A percentile compares a stretch with the other conserved stretches of the same genome.
phyloP scores from a whole-genome alignment of 2,888 invertebrate species.

The Pyrrhopygopsis socrates region DNA sequence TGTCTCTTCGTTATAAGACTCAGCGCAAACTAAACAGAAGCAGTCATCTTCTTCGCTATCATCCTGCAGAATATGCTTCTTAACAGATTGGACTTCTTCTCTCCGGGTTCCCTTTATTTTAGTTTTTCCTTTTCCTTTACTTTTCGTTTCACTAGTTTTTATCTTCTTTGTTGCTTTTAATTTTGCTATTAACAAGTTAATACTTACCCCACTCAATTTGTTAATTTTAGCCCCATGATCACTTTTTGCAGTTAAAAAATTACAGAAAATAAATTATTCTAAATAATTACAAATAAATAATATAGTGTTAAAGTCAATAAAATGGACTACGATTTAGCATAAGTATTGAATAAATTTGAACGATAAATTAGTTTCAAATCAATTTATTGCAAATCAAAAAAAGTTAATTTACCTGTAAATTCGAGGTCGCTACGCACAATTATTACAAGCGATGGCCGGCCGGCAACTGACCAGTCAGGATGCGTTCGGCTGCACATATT shows the following conservation, averaged over 20 bases:
- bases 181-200: too few species aligned
- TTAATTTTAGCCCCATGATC: too few species aligned
- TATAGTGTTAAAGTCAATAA: too few species aligned
- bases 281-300: background rate
- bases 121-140: slow-evolving; percentile 27
- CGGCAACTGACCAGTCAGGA: background rate
- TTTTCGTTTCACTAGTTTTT: slow-evolving; percentile 42
- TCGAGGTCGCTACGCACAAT: background rate
- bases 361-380: too few species aligned
- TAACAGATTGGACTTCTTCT: slow-evolving; percentile 23
- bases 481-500: background rate
- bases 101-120: slow-evolving; percentile 6
- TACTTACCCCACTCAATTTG: too few species aligned
- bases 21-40: slow-evolving; percentile 24
- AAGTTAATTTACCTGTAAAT: background rate
- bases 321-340: too few species aligned
- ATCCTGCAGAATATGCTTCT: slow-evolving; percentile 34
- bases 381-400: background rate
- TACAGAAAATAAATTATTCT: background rate
- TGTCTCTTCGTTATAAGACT: slow-evolving; percentile 13
- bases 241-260: too few species aligned
- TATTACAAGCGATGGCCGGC: background rate
- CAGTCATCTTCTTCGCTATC: background rate
- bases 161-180: slow-evolving; percentile 46
- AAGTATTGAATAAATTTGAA: too few species aligned